Evolutionary conservation across 2,113 vertebrate species (phyloP).

Genomic region (Patagioenas fasciata): DNA sequence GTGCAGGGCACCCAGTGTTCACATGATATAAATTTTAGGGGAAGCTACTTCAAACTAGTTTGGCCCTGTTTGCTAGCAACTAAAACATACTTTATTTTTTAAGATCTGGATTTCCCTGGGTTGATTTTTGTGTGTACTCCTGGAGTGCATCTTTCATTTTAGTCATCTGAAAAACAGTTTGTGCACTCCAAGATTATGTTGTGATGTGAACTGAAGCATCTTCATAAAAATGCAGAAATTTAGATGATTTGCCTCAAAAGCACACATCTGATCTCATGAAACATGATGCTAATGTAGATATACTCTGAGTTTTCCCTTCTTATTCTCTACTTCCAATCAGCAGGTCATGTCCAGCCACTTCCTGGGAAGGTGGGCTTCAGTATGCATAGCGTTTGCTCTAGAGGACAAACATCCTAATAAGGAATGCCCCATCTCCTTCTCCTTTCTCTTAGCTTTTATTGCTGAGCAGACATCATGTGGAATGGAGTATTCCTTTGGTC

Average conservation of each 20-base stretch:
- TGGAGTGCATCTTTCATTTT: background rate
- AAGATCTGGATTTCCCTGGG: background rate
- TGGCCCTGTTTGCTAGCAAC: background rate
- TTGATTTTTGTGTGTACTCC: background rate
- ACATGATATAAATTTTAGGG: background rate
- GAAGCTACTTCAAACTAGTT: background rate
- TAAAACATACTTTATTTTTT: background rate
- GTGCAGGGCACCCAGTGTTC: background rate
- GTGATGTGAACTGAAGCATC: background rate
- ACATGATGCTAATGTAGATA: background rate
- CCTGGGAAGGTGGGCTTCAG: background rate
- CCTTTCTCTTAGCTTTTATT: background rate
- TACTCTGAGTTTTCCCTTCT: background rate
- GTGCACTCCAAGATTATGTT: background rate
- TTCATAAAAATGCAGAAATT: background rate
- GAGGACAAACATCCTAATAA: background rate
- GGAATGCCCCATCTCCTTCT: rapidly evolving
- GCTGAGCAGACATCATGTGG: background rate
- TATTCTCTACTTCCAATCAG: background rate
- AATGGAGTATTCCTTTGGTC: no score
- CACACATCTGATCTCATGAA: background rate
- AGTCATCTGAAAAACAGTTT: background rate
- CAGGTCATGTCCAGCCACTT: background rate
- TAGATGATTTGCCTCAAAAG: background rate
- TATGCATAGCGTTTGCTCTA: rapidly evolving